A percentile compares a stretch with the other conserved stretches of the same genome.
phyloP scores from a whole-genome alignment of 2,797 vertebrate species.

The Enteromius radiatus region DNA sequence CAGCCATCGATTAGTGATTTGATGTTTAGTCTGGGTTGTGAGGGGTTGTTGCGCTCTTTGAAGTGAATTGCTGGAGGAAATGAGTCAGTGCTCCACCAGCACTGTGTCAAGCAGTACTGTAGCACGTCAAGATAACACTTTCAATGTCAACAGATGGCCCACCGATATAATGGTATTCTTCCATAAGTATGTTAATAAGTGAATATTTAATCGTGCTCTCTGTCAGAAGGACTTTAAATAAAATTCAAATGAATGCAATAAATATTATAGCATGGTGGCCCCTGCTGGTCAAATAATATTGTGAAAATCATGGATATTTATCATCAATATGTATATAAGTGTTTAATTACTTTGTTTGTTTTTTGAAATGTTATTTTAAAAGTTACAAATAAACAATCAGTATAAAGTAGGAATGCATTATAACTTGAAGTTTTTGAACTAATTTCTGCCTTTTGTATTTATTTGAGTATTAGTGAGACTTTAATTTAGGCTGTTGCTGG shows the following conservation, averaged over 20 bases:
- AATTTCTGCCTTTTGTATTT: background rate
- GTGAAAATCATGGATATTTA: background rate
- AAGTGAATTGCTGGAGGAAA: conserved; percentile 38
- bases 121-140: conserved; percentile 20
- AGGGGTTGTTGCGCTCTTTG: conserved; percentile 34
- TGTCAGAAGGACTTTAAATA: background rate
- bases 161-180: conserved; percentile 23
- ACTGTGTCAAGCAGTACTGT: conserved; percentile 30
- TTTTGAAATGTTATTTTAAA: background rate
- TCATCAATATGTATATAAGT: background rate
- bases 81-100: conserved; percentile 36
- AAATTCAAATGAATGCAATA: background rate
- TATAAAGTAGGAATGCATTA: no score
- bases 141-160: conserved; percentile 20
- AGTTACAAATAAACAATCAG: background rate
- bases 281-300: background rate
- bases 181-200: background rate
- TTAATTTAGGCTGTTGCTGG: background rate
- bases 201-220: conserved; percentile 17
- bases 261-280: background rate
- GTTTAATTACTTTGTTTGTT: background rate
- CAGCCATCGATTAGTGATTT: conserved; percentile 41
- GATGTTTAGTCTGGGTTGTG: conserved; percentile 40
- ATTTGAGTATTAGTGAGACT: background rate
- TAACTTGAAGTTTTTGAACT: background rate